These are phyloP conservation scores for Athalia cordata DNA, from an alignment of 2,888 invertebrate genomes.

Conservation along the genomic window DNA sequence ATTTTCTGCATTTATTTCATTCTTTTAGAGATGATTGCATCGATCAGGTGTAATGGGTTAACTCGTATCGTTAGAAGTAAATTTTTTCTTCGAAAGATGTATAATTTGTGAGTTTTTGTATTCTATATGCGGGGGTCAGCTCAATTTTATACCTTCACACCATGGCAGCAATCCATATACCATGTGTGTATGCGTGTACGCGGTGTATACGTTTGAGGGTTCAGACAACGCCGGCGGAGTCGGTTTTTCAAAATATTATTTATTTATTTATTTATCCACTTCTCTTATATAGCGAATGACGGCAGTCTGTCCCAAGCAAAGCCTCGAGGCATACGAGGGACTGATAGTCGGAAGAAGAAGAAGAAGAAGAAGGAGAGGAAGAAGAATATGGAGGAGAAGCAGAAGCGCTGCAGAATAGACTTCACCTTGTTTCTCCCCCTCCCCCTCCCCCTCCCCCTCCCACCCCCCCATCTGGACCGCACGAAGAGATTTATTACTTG, in stretches of 20 bases:
- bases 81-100: too few relatives aligned
- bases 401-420: constrained; percentile 13
- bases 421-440: background rate
- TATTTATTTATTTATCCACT: constrained; percentile 22
- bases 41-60: too few relatives aligned
- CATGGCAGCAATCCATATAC: too few relatives aligned
- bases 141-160: too few relatives aligned
- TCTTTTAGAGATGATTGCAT: too few relatives aligned
- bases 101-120: too few relatives aligned
- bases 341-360: background rate
- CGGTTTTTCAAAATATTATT: constrained; percentile 4
- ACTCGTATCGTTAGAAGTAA: too few relatives aligned
- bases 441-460: constrained; percentile 22
- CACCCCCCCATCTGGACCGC: too few relatives aligned
- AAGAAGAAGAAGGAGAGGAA: background rate
- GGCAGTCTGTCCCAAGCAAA: constrained; percentile 13
- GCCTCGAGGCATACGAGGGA: constrained; percentile 24
- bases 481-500: constrained; percentile 71
- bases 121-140: too few relatives aligned
- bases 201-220: background rate
- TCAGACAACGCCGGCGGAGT: background rate
- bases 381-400: background rate
- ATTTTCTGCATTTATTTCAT: too few relatives aligned
- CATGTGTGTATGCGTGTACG: too few relatives aligned
- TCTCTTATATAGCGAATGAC: constrained; percentile 11